Evolutionary conservation across 2,797 vertebrate genomes (phyloP).

Genomic region (Chrosomus eos): DNA sequence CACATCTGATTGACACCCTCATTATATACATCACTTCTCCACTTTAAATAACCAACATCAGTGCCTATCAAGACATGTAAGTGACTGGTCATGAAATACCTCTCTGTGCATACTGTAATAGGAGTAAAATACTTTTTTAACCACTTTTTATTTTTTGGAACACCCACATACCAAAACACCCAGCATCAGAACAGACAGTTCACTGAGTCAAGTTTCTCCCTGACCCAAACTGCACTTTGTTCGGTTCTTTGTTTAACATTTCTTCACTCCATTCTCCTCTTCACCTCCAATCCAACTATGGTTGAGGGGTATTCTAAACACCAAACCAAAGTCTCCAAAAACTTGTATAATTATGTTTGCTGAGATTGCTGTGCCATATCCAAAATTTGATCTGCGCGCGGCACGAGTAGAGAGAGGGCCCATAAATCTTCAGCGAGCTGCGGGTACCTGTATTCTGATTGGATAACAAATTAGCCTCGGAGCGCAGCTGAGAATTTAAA

Average conservation of each 20-base stretch:
- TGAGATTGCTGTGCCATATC: constrained; percentile 49
- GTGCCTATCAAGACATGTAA: constrained; percentile 30
- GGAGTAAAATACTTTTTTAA: constrained; percentile 28
- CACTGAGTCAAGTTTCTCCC: background rate
- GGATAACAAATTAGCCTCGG: constrained; percentile 63
- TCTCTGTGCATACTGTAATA: constrained; percentile 12
- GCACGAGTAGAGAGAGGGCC: constrained; percentile 44
- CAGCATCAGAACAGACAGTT: background rate
- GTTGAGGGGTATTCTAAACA: constrained; percentile 44
- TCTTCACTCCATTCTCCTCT: constrained; percentile 5
- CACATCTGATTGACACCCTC: constrained; percentile 34
- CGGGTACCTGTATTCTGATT: constrained; percentile 60
- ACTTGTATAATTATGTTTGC: constrained; percentile 58
- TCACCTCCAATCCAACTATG: constrained; percentile 7
- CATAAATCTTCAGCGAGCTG: constrained; percentile 58
- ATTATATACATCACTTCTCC: constrained; percentile 48
- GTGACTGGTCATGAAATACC: constrained; percentile 8
- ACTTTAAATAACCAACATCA: constrained; percentile 50
- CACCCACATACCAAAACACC: constrained; percentile 10
- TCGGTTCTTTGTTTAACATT: background rate
- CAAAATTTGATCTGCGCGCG: constrained; percentile 52
- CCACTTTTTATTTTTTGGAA: constrained; percentile 11
- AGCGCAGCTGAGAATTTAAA: constrained; percentile 60
- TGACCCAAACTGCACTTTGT: background rate
- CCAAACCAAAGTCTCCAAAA: constrained; percentile 53